Percentiles rank a stretch among this genome's conserved stretches.
Evolutionary conservation across 2,797 vertebrate genomes (phyloP).

Genomic region (Amphiprion clarkii): DNA sequence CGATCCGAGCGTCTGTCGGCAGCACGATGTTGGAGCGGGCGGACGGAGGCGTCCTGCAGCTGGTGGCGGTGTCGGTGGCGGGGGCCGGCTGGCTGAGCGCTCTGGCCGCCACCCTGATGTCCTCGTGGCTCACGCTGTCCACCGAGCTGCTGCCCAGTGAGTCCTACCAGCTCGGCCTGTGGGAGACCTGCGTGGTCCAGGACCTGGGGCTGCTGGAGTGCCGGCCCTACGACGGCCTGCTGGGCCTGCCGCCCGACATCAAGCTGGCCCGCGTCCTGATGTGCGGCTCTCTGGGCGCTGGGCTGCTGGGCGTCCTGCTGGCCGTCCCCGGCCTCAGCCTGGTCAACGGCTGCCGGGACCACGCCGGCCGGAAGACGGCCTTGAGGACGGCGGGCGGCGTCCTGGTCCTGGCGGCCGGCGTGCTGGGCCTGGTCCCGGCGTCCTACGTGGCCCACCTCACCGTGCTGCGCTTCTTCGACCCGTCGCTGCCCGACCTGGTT

Average conservation of each 20-base stretch:
- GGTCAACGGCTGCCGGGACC: constrained; percentile 69
- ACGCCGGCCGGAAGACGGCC: constrained; percentile 62
- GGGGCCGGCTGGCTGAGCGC: constrained; percentile 75
- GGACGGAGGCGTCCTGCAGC: constrained; percentile 71
- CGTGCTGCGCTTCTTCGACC: constrained; percentile 73
- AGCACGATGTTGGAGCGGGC: too few relatives aligned
- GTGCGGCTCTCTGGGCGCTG: constrained; percentile 54
- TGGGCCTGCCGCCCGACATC: constrained; percentile 75
- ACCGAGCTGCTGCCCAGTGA: constrained; percentile 78
- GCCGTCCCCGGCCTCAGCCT: constrained; percentile 68
- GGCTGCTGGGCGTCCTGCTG: constrained; percentile 64
- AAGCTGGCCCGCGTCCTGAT: constrained; percentile 74
- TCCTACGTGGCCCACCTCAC: constrained; percentile 77
- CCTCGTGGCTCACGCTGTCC: constrained; percentile 80
- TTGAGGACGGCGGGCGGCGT: constrained; percentile 55
- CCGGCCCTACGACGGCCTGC: constrained; percentile 64
- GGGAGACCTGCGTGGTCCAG: constrained; percentile 80
- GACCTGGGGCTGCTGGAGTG: constrained; percentile 67
- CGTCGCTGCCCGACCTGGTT: constrained; percentile 63
- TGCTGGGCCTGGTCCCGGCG: constrained; percentile 73
- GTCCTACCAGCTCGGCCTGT: constrained; percentile 80
- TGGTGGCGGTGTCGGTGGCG: constrained; percentile 70
- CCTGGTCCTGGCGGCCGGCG: constrained; percentile 62
- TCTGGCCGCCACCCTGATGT: constrained; percentile 76
- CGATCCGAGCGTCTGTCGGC: background rate